phyloP scores from a whole-genome alignment of 2,888 invertebrate genomes.

The Chymomyza fuscimana region DNA sequence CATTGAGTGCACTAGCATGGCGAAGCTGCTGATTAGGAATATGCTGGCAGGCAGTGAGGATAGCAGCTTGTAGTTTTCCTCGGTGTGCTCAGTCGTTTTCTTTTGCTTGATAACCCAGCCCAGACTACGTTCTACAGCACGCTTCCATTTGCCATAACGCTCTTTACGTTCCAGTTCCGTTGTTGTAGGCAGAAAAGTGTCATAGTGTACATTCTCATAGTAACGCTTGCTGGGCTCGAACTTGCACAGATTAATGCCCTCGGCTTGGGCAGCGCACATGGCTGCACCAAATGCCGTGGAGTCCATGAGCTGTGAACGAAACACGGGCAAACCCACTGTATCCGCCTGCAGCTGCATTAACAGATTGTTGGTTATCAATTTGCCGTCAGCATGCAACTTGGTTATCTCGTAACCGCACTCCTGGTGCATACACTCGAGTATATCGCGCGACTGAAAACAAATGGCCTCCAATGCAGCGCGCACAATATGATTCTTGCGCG shows the following conservation, averaged over 20 bases:
- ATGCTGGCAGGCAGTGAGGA: constrained; percentile 89
- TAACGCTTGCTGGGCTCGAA: constrained; percentile 82
- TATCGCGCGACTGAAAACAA: constrained; percentile 96
- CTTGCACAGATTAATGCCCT: constrained; percentile 86
- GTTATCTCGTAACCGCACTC: constrained; percentile 92
- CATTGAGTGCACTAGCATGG: constrained; percentile 80
- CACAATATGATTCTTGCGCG: constrained; percentile 95
- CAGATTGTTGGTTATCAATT: constrained; percentile 92
- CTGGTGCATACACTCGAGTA: constrained; percentile 95
- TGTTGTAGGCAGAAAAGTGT: constrained; percentile 90
- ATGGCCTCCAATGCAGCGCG: constrained; percentile 96
- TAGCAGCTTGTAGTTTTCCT: constrained; percentile 88
- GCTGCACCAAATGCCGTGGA: constrained; percentile 96
- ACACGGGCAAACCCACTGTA: constrained; percentile 93
- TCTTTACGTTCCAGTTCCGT: constrained; percentile 89
- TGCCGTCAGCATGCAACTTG: constrained; percentile 95
- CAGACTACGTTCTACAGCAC: constrained; percentile 94
- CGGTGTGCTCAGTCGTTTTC: constrained; percentile 89
- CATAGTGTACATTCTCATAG: constrained; percentile 81
- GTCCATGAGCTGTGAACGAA: constrained; percentile 91
- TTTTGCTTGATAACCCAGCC: constrained; percentile 91
- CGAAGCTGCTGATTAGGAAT: constrained; percentile 87
- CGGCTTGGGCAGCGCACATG: constrained; percentile 92
- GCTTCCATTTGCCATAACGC: constrained; percentile 95
- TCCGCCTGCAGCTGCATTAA: constrained; percentile 98